Evolutionary conservation across 1,140 invertebrate species (phyloP).

Genomic region (Penaeus chinensis): DNA sequence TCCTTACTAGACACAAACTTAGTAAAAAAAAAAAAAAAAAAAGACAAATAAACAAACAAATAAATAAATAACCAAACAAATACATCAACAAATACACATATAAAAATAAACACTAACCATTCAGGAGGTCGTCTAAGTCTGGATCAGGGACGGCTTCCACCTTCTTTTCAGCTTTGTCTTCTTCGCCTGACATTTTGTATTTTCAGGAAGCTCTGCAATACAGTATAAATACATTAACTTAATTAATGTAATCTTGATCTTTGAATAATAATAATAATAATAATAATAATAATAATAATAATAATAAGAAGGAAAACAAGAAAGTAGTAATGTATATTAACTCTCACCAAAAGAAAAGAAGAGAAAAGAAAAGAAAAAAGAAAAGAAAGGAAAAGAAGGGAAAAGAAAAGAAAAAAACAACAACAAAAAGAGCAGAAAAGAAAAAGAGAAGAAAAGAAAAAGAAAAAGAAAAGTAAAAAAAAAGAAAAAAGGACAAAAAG

Average conservation of each 20-base stretch:
- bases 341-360: no score
- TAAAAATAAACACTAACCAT: constrained; percentile 4
- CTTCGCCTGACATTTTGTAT: constrained; percentile 32
- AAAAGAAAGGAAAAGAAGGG: no score
- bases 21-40: no score
- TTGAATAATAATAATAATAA: neutral
- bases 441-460: no score
- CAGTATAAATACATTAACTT: neutral
- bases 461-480: neutral
- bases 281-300: no score
- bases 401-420: no score
- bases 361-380: no score
- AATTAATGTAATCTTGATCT: neutral
- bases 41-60: neutral
- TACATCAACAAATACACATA: neutral
- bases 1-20: no score
- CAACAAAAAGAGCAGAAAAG: no score
- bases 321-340: no score
- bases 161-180: constrained; percentile 13
- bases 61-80: no score
- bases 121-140: constrained; percentile 30
- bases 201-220: neutral
- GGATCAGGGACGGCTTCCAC: constrained; percentile 21
- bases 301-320: no score
- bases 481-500: neutral